Evolutionary conservation across 2,797 vertebrate species (phyloP).

Genomic region (Smutsia gigantea): DNA sequence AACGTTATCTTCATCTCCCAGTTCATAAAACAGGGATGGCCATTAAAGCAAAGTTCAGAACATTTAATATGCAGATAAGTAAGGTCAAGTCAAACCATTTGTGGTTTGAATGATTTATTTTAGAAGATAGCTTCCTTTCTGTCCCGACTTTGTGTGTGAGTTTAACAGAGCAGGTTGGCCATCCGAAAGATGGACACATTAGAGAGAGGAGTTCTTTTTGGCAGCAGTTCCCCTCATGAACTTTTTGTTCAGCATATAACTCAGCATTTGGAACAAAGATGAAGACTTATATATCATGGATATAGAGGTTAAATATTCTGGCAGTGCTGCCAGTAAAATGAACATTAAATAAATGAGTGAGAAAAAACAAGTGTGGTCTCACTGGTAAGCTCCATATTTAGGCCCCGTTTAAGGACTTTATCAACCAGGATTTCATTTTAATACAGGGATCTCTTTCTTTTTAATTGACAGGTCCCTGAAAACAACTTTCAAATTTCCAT

Average conservation of each 20-base stretch:
- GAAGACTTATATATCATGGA: constrained; percentile 61
- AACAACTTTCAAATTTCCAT: constrained; percentile 23
- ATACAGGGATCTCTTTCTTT: not conserved
- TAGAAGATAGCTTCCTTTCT: not conserved
- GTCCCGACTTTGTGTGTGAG: not conserved
- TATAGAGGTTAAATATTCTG: constrained; percentile 46
- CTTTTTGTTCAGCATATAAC: constrained; percentile 37
- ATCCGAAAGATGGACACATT: not conserved
- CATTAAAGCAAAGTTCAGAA: not conserved
- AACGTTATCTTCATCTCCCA: not conserved
- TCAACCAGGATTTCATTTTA: constrained; percentile 29
- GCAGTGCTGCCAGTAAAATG: not conserved
- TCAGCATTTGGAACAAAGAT: constrained; percentile 59
- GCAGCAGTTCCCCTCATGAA: not conserved
- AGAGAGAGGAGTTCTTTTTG: not conserved
- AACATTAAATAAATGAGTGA: constrained; percentile 59
- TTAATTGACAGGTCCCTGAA: not conserved
- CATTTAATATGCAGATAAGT: not conserved
- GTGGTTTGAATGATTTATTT: not conserved
- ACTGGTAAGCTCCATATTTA: not conserved
- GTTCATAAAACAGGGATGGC: not conserved
- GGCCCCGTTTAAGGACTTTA: constrained; percentile 31
- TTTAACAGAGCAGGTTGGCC: not conserved
- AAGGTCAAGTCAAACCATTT: not conserved
- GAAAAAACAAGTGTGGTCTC: not conserved